Evolutionary conservation across 2,113 vertebrate species (phyloP), one percentile per base, ranked within the genome.

Genomic region (Tachuris rubrigastra): DNA sequence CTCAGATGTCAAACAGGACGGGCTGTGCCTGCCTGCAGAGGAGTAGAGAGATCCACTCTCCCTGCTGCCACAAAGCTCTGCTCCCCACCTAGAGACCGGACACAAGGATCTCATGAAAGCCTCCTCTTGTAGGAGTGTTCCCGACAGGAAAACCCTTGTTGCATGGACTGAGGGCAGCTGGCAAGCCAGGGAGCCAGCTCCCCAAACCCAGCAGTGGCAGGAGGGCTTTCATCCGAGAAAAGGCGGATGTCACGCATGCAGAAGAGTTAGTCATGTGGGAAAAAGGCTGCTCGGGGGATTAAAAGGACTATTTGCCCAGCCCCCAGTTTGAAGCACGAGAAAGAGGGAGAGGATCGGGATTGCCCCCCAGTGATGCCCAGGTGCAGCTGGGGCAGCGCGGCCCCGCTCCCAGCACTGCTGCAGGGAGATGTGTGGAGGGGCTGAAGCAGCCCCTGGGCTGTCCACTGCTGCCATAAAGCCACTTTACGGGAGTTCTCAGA

Each of bases 251-350:
- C 93, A 95, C 0, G 65, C 80, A 15, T 89, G 65, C 93, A 90
- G 73, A 96, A 87, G 93, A 47, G 91, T 90, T 71, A 97, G 16
- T 95, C 94, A 95, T 95, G 95, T 96, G 96, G 65, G 80, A 75
- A 89, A 94, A 74, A 68, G 95, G 68, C 93, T 81, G 86, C 72
- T 87, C 46, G 0, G 52, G 50, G 89, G 89, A 95, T 96, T 95
- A 93, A 55, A 86, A 63, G 72, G 86, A 35, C 42, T 67, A 21
- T 93, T 81, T 81, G 47, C 68, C 76, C 89, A 92, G 65, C 94
- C 72, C 58, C 75, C 80, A 4, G 27, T 23, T 20, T 4, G 17
- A 80, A 71, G 88, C 76, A 24, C 0, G 11, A 92, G 52, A 44
- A 93, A 33, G 79, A 69, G n/a, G 33, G 47, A 75, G 42, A 63